Base-by-base conservation (phyloP, 1,140 invertebrate species). In the Caenorhabditis briggsae region DNA sequence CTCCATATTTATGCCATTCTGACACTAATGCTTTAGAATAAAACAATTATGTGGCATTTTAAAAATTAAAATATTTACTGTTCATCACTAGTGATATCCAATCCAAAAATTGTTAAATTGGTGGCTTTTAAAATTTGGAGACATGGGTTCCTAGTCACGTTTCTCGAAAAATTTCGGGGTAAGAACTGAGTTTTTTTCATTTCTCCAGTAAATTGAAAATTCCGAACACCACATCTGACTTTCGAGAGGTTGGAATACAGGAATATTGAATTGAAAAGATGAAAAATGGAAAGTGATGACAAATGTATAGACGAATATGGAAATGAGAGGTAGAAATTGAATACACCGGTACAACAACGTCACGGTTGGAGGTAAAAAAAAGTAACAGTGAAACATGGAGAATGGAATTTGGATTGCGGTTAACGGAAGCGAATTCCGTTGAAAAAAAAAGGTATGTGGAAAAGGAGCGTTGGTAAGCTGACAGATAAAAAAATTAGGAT, bases 271-370 rank as follows among this genome's bases (percentile, higher is more conserved):
- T 7, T 14, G 53, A 16, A 46, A 46, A 43, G 64, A 78, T 78
- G 70, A 48, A 7, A 78, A 78, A 78, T 50, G 70, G 46, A 53
- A 78, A 50, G 46, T 50, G 43, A 78, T 78, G 70, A 78, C 70
- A 78, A 50, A 78, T 9, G 46, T 78, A 78, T 33, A 33, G 7
- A 53, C 70, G 70, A 78, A 50, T 78, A 78, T 78, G 70, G 46
- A 50, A 78, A 78, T 78, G 70, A 78, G 46, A 78, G 46, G 46
- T 78, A 78, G 1, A 61, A 61, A 61, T 61, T 61, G 59, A 61
- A 61, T 61, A 25, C 23, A 61, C 23, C 70, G 70, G 46, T 78
- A 70, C 65, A 20, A 46, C 7, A 48, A 70, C 20, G 46, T 0
- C 25, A 61, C 18, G 18, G 5, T 20, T 25, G n/a, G 11, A 61